Base-by-base conservation (phyloP, 2,888 invertebrate species). In the Platypus cylindrus region DNA sequence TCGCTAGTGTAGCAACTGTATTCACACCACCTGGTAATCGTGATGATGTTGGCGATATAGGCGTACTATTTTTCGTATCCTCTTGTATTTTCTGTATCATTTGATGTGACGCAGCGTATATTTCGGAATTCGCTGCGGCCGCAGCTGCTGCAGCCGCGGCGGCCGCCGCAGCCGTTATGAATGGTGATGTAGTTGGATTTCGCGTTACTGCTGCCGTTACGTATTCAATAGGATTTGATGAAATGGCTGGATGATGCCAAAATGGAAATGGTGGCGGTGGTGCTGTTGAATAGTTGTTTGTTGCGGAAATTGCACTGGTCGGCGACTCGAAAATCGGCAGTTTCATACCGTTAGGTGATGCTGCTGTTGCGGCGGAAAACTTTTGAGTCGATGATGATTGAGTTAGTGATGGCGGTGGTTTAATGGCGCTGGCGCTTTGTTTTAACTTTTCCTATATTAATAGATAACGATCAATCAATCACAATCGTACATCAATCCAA, bases 41-140 rank as follows among this genome's bases (percentile, higher is more conserved):
- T 8, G 49, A 40, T 20, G 46, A 43, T 11, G 48, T 45, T 47
- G 44, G 41, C 45, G 62, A 59, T 45, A 53, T 45, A 36, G 70
- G 63, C 17, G 68, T 66, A 33, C 71, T 70, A n/a, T n/a, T n/a
- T n/a, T n/a, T n/a, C n/a, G n/a, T n/a, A 43, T 82, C 80, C 52
- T 84, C 83, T 50, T 82, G 79, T 41, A 83, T 63, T 37, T 80
- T 71, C 48, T 82, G 79, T 70, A 84, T 78, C 72, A 82, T 77
- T 54, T 83, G 83, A n/a, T n/a, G n/a, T n/a, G n/a, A n/a, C 33
- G 81, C 76, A 22, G 83, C 81, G 40, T 75, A 70, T 62, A 81
- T 78, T 44, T 83, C 82, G 4, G 75, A 73, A 48, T 74, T 68
- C 1, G 73, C 70, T 4, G 66, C 59, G 2, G 64, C 53, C 31